phyloP scores from a whole-genome alignment of 2,888 invertebrate species.

The Platerodrilus igneus region DNA sequence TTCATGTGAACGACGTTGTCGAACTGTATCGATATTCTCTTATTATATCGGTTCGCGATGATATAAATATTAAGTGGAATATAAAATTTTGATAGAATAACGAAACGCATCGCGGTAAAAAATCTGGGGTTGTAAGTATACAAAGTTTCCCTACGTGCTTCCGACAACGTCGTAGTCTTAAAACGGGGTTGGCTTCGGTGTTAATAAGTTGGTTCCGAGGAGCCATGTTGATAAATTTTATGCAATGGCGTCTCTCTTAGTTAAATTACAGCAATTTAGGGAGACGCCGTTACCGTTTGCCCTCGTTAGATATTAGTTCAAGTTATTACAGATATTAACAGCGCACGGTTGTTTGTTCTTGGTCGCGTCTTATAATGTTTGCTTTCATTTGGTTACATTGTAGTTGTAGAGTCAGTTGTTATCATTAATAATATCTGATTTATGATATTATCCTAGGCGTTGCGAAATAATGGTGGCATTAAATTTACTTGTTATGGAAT shows the following conservation, averaged over 20 bases:
- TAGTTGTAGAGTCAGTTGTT: slow-evolving; percentile 32
- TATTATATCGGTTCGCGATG: no score
- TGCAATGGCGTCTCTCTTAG: slow-evolving; percentile 37
- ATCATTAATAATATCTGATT: slow-evolving; percentile 40
- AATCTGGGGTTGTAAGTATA: slow-evolving; percentile 13
- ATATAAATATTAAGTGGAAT: no score
- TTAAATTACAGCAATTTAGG: slow-evolving; percentile 38
- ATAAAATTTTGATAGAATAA: no score
- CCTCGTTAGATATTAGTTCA: slow-evolving; percentile 35
- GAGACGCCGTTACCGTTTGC: slow-evolving; percentile 32
- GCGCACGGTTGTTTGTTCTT: slow-evolving; percentile 39
- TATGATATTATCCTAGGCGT: slow-evolving; percentile 38
- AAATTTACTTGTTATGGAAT: slow-evolving; percentile 33
- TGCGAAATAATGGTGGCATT: slow-evolving; percentile 39
- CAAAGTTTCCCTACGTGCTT: slow-evolving; percentile 20
- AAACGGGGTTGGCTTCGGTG: slow-evolving; percentile 27
- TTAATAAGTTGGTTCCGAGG: slow-evolving; percentile 31
- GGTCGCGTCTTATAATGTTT: slow-evolving; percentile 38
- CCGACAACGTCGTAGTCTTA: slow-evolving; percentile 20
- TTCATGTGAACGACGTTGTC: slow-evolving; percentile 17
- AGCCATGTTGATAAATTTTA: slow-evolving; percentile 38
- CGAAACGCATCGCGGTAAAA: slow-evolving; percentile 8
- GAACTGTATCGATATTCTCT: slow-evolving; percentile 17
- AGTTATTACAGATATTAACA: slow-evolving; percentile 39
- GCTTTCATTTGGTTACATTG: slow-evolving; percentile 31